Evolutionary conservation across 1,140 invertebrate species (phyloP), one percentile per base, ranked within the genome.

Genomic region (Drosophila punjabiensis): DNA sequence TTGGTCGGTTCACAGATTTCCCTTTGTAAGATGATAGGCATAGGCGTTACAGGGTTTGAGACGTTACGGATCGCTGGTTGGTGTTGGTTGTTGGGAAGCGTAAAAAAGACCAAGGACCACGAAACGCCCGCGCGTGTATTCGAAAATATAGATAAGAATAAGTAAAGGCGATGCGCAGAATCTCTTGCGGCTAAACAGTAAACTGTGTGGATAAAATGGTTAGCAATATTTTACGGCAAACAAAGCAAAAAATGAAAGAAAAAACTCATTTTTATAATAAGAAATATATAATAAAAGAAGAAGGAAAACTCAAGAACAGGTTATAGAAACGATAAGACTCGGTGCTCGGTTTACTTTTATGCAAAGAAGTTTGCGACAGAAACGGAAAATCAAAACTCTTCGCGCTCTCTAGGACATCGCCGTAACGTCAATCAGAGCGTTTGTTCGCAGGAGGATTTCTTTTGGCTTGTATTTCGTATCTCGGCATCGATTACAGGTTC

Each of bases 121-220:
- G 35, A 74, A 70, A 64, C 47, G 58, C 50, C 65, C 64, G 74
- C 59, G 66, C 32, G 48, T 41, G 16, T n/a, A n/a, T 50, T 24
- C 45, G 58, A 37, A 73, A 52, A 85, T 52, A 81, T 79, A 80
- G 77, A 81, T 79, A 79, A 79, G 75, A 79, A 76, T 67, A 82
- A 82, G 77, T 47, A 71, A 83, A 76, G 55, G 35, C 62, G 71
- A 81, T 91, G 83, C 83, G 87, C 83, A 91, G 88, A 85, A 87
- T 83, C 68, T 89, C 82, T 71, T 39, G 71, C 79, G 76, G 79
- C 81, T 82, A 62, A 58, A 58, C 69, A 77, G 65, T 69, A 89
- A 82, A 91, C 79, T 85, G 79, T 77, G 74, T 80, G 79, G 88
- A 83, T 89, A 91, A 91, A 89, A 89, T 89, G 68, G 67, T 63